Evolutionary conservation across 2,113 vertebrate genomes (phyloP).

Genomic region (Illadopsis cleaveri): DNA sequence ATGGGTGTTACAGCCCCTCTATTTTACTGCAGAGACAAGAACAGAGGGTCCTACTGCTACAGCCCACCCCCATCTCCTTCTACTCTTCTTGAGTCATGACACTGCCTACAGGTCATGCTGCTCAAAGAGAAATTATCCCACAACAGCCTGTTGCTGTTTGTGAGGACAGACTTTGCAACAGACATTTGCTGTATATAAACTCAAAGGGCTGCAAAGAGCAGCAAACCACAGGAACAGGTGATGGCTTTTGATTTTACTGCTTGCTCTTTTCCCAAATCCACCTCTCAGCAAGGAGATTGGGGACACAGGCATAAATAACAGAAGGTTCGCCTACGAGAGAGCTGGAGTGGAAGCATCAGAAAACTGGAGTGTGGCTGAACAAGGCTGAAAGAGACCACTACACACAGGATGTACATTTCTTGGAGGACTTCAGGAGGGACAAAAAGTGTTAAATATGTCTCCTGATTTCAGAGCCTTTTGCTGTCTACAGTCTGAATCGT

Average conservation of each 20-base stretch:
- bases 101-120: neutral
- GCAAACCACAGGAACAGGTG: neutral
- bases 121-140: neutral
- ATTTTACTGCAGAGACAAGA: neutral
- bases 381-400: neutral
- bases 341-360: neutral
- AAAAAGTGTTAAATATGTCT: neutral
- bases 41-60: neutral
- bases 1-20: neutral
- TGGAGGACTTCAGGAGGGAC: neutral
- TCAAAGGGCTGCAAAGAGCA: neutral
- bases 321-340: neutral
- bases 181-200: neutral
- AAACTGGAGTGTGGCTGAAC: neutral
- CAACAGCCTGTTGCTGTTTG: neutral
- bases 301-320: neutral
- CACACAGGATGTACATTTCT: neutral
- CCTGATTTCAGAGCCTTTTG: neutral
- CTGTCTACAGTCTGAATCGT: rapidly evolving
- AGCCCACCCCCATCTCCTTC: neutral
- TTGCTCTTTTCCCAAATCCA: neutral
- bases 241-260: neutral
- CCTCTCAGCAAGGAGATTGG: neutral
- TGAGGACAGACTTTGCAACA: neutral
- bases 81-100: neutral